These are phyloP conservation scores for Carassius carassius DNA, from an alignment of 2,113 vertebrate genomes.

Conservation along the genomic window DNA sequence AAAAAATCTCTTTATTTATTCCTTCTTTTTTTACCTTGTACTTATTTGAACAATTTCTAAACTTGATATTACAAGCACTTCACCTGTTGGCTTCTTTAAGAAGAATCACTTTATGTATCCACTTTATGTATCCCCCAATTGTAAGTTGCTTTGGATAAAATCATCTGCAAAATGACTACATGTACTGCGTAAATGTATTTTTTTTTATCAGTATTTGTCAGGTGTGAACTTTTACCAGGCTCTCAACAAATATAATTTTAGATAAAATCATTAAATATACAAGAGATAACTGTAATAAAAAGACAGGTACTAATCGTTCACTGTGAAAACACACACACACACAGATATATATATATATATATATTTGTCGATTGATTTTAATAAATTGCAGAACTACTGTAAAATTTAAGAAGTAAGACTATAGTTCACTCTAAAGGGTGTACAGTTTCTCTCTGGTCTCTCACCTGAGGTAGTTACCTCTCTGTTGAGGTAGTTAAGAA, in stretches of 20 bases:
- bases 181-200: too few relatives aligned
- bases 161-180: too few relatives aligned
- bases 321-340: not conserved
- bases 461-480: too few relatives aligned
- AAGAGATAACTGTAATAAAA: not conserved
- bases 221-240: not conserved
- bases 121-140: too few relatives aligned
- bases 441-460: not conserved
- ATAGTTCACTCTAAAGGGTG: not conserved
- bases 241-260: not conserved
- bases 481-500: constrained; percentile 25
- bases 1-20: too few relatives aligned
- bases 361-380: not conserved
- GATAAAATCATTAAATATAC: not conserved
- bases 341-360: too few relatives aligned
- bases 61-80: too few relatives aligned
- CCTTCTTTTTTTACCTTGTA: too few relatives aligned
- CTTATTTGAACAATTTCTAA: too few relatives aligned
- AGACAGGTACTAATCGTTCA: not conserved
- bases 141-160: too few relatives aligned
- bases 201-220: not conserved
- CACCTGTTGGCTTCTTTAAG: too few relatives aligned
- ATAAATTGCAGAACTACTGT: not conserved
- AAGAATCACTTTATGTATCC: too few relatives aligned
- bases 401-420: not conserved